Evolutionary conservation across 2,888 invertebrate genomes (phyloP), one percentile per base, ranked within the genome.

Genomic region (Epinotia nisella): DNA sequence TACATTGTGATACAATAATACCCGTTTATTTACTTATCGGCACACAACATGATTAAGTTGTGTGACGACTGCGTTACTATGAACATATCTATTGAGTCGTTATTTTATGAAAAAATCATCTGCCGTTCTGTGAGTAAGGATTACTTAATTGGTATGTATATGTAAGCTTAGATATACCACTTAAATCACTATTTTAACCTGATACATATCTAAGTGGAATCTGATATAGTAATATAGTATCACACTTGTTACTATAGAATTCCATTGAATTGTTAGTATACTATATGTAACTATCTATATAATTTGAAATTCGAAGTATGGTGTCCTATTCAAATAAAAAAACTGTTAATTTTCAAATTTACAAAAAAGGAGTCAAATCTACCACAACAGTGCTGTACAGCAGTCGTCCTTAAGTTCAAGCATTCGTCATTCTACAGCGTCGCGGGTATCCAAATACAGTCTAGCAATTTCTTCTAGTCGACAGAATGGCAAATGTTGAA

Each of bases 401-500:
- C 85, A 83, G 78, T 83, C 81, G 82, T 82, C 81, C 81, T 79
- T 79, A 85, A 84, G 87, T 90, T 86, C 90, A 90, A 90, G 88
- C 88, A 90, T 89, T 90, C 76, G 74, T 73, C 74, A 75, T 72
- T 67, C 60, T 73, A 61, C 67, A 78, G 81, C 77, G 88, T 88
- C 89, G 80, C 82, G 79, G 87, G 86, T 87, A 87, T 87, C 84
- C 83, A 81, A 85, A 86, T 88, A 88, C 88, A 86, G 84, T 89
- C 91, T 90, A 90, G 90, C 88, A 83, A 88, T 87, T 88, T 83
- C 83, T 83, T 90, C 89, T 90, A 90, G 89, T 88, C 85, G 87
- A 90, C 90, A 89, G 91, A 90, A 90, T 91, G 90, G 91, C 90
- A 91, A 91, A 91, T 86, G 83, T 90, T 91, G 90, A 91, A 90